Conservation (phyloP, 2,888 invertebrate species). For the Leucophenga montana region DNA sequence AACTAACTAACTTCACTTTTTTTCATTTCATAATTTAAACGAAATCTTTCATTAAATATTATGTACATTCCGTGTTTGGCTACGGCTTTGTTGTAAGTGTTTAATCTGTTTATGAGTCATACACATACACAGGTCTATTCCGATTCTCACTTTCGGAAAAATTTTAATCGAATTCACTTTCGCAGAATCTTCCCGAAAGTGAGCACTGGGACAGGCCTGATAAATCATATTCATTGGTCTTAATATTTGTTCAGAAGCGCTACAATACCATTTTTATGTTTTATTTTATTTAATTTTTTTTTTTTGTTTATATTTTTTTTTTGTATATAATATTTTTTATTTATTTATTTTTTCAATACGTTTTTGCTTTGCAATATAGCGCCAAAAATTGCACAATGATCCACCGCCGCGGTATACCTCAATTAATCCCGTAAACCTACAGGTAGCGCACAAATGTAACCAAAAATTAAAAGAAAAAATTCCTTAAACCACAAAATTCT, state of each 20-base stretch:
- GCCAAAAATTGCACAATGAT: conserved; percentile 64
- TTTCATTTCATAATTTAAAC: conserved; percentile 7
- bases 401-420: conserved; percentile 73
- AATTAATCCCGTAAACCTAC: conserved; percentile 71
- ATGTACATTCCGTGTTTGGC: not conserved
- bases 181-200: no score
- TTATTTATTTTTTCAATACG: conserved; percentile 34
- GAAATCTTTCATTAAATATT: not conserved
- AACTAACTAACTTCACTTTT: conserved; percentile 31
- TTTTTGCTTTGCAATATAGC: conserved; percentile 52
- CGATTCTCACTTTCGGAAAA: no score
- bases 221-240: no score
- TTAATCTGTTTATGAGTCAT: conserved; percentile 42
- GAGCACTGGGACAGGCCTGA: no score
- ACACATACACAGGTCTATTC: no score
- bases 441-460: no score
- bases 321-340: conserved; percentile 23
- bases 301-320: not conserved
- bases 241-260: not conserved
- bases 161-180: no score
- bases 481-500: conserved; percentile 34
- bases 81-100: conserved; percentile 16
- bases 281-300: no score
- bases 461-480: not conserved
- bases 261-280: no score